Conservation (phyloP, 1,140 invertebrate species). For the Babylonia areolata region DNA sequence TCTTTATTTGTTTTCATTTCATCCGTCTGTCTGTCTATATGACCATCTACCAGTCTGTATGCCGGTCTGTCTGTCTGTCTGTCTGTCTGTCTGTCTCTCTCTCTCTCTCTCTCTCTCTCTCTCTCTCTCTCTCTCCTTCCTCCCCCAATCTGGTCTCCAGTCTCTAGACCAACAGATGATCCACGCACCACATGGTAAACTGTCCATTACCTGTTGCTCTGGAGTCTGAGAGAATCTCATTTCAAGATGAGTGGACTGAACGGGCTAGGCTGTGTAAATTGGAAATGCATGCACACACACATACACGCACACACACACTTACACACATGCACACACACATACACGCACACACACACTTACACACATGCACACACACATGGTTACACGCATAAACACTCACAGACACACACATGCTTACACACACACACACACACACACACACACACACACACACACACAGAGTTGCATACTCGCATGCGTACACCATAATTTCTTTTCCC, state of each 20-base stretch:
- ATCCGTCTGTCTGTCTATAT: too few species aligned
- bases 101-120: background rate
- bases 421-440: slow-evolving; percentile 23
- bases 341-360: background rate
- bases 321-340: background rate
- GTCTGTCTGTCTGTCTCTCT: background rate
- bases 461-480: too few species aligned
- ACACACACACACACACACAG: background rate
- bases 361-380: background rate
- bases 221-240: too few species aligned
- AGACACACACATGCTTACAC: slow-evolving; percentile 5
- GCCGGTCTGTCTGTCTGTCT: background rate
- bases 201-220: too few species aligned
- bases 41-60: background rate
- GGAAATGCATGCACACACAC: too few species aligned
- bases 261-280: too few species aligned
- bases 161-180: too few species aligned
- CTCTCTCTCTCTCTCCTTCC: background rate
- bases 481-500: too few species aligned
- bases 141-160: background rate
- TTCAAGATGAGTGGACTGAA: too few species aligned
- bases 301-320: background rate
- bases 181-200: too few species aligned
- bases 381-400: background rate
- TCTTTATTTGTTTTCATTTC: too few species aligned